phyloP scores from a whole-genome alignment of 30 jellyfish, hydroid and myxozoan species.

The Turritopsis dohrnii region DNA sequence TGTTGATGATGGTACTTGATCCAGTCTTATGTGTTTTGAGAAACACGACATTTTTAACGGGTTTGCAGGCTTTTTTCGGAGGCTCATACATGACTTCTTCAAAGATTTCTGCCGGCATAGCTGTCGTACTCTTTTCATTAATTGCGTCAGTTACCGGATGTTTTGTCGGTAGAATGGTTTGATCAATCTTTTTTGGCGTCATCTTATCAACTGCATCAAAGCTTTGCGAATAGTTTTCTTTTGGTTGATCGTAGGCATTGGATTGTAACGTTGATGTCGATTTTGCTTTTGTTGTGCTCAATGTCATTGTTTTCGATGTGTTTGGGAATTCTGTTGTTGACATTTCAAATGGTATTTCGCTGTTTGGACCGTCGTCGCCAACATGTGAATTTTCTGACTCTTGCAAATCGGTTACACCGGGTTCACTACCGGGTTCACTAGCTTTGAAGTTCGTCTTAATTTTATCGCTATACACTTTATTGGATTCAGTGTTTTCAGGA shows the following conservation, averaged over 20 bases:
- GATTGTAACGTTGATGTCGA: too few species aligned
- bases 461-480: neutral
- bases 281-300: neutral
- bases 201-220: neutral
- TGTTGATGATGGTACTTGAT: slow-evolving; percentile 27
- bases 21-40: slow-evolving; percentile 42
- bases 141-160: neutral
- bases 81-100: neutral
- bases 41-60: slow-evolving; percentile 16
- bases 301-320: neutral
- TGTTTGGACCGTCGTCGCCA: too few species aligned
- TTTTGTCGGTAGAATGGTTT: neutral
- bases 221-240: neutral
- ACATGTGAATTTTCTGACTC: too few species aligned
- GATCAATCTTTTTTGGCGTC: neutral
- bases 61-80: neutral
- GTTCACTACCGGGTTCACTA: too few species aligned
- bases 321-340: neutral
- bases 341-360: too few species aligned
- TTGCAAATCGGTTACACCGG: too few species aligned
- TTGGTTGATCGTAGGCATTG: too few species aligned
- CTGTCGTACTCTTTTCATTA: neutral
- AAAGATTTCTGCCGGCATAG: neutral
- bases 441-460: too few species aligned
- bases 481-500: neutral